A percentile compares a stretch with the other conserved stretches of the same genome.
Evolutionary conservation across 2,797 vertebrate genomes (phyloP).

Genomic region (Sus cebifrons): DNA sequence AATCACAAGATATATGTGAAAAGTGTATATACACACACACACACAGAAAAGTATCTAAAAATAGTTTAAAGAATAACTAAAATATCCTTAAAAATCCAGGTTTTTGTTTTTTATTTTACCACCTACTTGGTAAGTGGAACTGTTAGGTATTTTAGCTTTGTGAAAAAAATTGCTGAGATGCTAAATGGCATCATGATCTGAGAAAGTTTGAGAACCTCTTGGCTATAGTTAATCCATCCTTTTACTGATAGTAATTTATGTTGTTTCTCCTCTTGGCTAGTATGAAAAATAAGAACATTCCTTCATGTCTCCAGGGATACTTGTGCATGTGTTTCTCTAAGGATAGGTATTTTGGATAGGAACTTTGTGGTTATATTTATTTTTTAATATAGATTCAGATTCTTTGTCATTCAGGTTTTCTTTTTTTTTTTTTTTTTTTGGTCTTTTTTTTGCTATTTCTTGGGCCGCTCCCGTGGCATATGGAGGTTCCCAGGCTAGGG

Average conservation of each 20-base stretch:
- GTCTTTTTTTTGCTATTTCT: background rate
- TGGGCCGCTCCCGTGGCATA: too few species aligned
- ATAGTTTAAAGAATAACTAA: background rate
- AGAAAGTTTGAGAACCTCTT: background rate
- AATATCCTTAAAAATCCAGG: background rate
- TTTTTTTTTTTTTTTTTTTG: too few species aligned
- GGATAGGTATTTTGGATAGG: background rate
- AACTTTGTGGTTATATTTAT: background rate
- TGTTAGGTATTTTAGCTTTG: background rate
- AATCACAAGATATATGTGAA: too few species aligned
- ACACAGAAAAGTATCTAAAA: background rate
- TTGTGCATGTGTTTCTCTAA: background rate
- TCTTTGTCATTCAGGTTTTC: background rate
- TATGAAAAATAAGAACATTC: background rate
- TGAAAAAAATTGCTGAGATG: background rate
- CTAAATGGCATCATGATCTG: background rate
- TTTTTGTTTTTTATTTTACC: background rate
- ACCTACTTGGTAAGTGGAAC: background rate
- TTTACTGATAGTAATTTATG: background rate
- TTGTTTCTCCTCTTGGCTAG: background rate
- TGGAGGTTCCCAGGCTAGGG: too few species aligned
- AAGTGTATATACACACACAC: background rate
- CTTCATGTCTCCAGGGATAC: background rate
- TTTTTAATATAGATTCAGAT: background rate
- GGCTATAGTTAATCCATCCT: conserved; percentile 1